Percentiles rank a stretch among this genome's conserved stretches.
Evolutionary conservation across 2,888 invertebrate species (phyloP).

Genomic region (Ametastegia equiseti): DNA sequence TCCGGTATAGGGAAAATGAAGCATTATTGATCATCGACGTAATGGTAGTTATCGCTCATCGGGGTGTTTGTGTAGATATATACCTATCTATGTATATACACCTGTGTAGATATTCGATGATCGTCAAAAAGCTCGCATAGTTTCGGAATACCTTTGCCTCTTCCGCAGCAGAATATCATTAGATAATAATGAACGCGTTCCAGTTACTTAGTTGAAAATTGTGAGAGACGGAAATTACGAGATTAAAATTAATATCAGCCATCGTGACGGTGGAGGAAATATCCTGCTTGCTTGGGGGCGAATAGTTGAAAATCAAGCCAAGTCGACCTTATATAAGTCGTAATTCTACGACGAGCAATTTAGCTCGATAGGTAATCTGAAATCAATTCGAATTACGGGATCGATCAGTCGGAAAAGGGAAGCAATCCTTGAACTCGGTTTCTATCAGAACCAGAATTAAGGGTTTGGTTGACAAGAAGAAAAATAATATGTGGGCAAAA

Average conservation of each 20-base stretch:
- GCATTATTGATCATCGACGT: conserved; percentile 15
- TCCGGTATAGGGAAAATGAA: neutral
- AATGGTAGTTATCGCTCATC: neutral
- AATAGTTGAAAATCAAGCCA: conserved; percentile 23
- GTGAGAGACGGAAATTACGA: neutral
- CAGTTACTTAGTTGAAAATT: neutral
- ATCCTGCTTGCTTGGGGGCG: neutral
- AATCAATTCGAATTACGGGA: conserved; percentile 29
- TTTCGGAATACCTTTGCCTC: neutral
- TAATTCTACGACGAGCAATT: conserved; percentile 23
- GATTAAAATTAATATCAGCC: conserved; percentile 4
- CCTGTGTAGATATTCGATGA: neutral
- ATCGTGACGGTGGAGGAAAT: neutral
- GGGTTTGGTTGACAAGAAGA: neutral
- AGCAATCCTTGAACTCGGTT: conserved; percentile 9
- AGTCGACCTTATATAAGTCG: conserved; percentile 9
- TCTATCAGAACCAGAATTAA: neutral
- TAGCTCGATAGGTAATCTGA: conserved; percentile 8
- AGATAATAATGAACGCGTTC: neutral
- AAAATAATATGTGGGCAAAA: conserved; percentile 2
- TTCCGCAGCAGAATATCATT: neutral
- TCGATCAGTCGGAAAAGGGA: neutral
- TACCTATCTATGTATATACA: neutral
- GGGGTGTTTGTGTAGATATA: neutral
- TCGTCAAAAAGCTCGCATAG: neutral